Evolutionary conservation across 2,113 vertebrate genomes (phyloP), one percentile per base, ranked within the genome.

Genomic region (Agelaius tricolor): DNA sequence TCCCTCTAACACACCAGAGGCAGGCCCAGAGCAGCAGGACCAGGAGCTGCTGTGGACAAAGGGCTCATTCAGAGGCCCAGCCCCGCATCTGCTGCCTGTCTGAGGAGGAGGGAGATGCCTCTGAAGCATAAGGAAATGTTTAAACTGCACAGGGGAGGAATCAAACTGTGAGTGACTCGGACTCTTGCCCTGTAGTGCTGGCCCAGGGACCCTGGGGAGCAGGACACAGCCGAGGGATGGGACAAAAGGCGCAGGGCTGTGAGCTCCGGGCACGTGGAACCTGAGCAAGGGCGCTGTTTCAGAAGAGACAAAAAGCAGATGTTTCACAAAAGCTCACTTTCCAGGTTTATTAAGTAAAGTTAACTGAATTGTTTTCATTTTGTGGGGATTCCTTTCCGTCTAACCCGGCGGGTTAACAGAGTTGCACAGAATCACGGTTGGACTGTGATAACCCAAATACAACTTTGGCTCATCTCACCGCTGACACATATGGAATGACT

Each of bases 261-360:
- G 18, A 0, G 3, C 31, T 22, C 37, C 57, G 27, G 77, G 31
- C 57, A 35, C 4, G 2, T 0, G 2, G 87, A 76, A 55, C 55
- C n/a, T 0, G 5, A 66, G 52, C 43, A 0, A 43, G 39, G 44
- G 26, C 2, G 4, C 49, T 73, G 5, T 14, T 91, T 20, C 92
- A 96, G 58, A 95, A 96, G 80, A 97, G 76, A 96, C 94, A 96
- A 95, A 95, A 95, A 93, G 92, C 97, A 96, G 93, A 57, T 88
- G 77, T 96, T 96, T 97, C 96, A 97, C 97, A 97, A 97, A 97
- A 96, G 94, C 94, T 96, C 95, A 93, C 92, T 96, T 97, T 95
- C 94, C 94, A 96, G 94, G 93, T 97, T 97, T 97, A 97, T 97
- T 97, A 97, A 97, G 97, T 96, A 97, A 97, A 97, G 94, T 96